These are phyloP conservation scores for Coregonus sp. DNA, from an alignment of 2,797 vertebrate species.

Conservation along the genomic window DNA sequence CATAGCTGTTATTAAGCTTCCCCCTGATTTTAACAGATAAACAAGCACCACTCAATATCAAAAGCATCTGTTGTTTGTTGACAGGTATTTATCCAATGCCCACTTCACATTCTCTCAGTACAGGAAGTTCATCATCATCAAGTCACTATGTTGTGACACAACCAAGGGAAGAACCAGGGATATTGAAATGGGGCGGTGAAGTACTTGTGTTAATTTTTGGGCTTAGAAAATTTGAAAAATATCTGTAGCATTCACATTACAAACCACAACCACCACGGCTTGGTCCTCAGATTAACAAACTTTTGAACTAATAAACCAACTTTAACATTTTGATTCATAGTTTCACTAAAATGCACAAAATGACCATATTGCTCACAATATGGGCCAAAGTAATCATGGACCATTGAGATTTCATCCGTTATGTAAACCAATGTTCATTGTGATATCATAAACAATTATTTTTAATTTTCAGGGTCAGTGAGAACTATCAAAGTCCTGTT, in stretches of 20 bases:
- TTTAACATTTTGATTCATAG: not conserved
- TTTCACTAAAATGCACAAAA: not conserved
- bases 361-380: not conserved
- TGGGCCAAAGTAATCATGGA: not conserved
- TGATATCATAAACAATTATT: not conserved
- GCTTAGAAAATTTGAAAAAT: slow-evolving; percentile 2
- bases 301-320: not conserved
- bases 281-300: not conserved
- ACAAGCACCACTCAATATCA: slow-evolving; percentile 3
- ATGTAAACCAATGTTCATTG: not conserved
- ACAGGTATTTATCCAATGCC: not conserved
- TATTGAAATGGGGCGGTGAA: not conserved
- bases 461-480: not conserved
- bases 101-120: not conserved
- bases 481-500: not conserved
- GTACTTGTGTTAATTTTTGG: too few relatives aligned
- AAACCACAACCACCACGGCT: not conserved
- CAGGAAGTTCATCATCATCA: not conserved
- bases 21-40: not conserved
- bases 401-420: not conserved
- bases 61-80: not conserved
- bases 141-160: not conserved
- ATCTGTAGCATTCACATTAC: not conserved
- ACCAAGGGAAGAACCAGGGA: not conserved
- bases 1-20: not conserved